Percentiles rank a stretch among this genome's conserved stretches.
phyloP scores from a whole-genome alignment of 2,113 vertebrate genomes.

The Sceloporus undulatus region DNA sequence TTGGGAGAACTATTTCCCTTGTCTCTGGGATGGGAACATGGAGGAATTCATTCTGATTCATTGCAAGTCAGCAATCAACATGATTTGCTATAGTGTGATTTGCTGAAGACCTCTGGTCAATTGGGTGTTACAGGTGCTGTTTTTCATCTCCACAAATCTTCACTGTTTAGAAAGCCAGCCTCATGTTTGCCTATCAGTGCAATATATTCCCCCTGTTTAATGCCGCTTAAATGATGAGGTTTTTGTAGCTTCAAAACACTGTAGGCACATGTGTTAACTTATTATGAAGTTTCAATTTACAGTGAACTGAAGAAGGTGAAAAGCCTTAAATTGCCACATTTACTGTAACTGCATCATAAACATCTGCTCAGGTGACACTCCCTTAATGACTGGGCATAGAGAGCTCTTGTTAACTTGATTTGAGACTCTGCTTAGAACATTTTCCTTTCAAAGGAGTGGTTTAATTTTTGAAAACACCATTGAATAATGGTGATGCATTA shows the following conservation, averaged over 20 bases:
- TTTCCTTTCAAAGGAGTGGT: slow-evolving; percentile 15
- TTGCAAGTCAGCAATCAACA: slow-evolving; percentile 59
- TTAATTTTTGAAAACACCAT: slow-evolving; percentile 8
- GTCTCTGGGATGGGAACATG: not conserved
- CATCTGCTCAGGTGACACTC: slow-evolving; percentile 6
- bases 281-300: slow-evolving; percentile 15
- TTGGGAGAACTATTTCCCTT: slow-evolving; percentile 3
- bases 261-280: not conserved
- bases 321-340: slow-evolving; percentile 8
- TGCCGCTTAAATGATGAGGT: slow-evolving; percentile 20
- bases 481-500: not conserved
- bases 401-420: not conserved
- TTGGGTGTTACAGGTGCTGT: slow-evolving; percentile 52
- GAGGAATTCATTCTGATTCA: slow-evolving; percentile 49
- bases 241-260: slow-evolving; percentile 11
- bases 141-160: not conserved
- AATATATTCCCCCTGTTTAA: slow-evolving; percentile 18
- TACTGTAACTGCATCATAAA: slow-evolving; percentile 5
- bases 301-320: slow-evolving; percentile 34
- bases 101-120: slow-evolving; percentile 52
- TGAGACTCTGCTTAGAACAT: slow-evolving; percentile 3
- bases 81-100: slow-evolving; percentile 55
- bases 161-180: slow-evolving; percentile 12
- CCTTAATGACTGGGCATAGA: slow-evolving; percentile 23
- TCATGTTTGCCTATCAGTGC: not conserved